Conservation (phyloP, 2,113 vertebrate species). For the Mesitornis unicolor region DNA sequence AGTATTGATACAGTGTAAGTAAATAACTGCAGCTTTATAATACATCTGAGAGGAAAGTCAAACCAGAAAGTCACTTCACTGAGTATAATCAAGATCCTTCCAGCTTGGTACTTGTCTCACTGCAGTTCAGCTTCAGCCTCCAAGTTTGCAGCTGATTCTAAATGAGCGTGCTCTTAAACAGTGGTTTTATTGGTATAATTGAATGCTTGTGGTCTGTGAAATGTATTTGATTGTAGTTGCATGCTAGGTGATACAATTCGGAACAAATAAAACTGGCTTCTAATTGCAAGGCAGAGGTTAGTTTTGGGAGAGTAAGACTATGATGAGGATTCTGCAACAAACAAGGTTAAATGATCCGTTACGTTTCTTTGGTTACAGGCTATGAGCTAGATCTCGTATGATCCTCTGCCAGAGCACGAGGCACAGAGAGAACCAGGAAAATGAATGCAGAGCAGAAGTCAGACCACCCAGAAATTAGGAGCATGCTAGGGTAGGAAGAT, state of each 20-base stretch:
- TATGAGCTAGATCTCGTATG: not conserved
- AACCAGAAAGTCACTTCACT: not conserved
- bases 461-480: not conserved
- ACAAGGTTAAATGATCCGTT: not conserved
- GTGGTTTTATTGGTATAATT: not conserved
- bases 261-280: not conserved
- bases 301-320: not conserved
- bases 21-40: not conserved
- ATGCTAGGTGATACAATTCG: not conserved
- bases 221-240: not conserved
- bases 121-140: not conserved
- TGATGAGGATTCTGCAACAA: not conserved
- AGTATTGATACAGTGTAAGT: not conserved
- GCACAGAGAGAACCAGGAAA: not conserved
- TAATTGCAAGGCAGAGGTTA: not conserved
- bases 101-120: not conserved
- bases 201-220: not conserved
- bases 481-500: not conserved
- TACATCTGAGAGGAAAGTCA: not conserved
- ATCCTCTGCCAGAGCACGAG: not conserved
- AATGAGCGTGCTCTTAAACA: not conserved
- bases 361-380: not conserved
- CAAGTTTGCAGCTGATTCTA: not conserved
- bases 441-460: not conserved
- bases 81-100: not conserved